A percentile compares a stretch with the other conserved stretches of the same genome.
Conservation (phyloP, 2,797 vertebrate genomes). For the Microcaecilia unicolor region DNA sequence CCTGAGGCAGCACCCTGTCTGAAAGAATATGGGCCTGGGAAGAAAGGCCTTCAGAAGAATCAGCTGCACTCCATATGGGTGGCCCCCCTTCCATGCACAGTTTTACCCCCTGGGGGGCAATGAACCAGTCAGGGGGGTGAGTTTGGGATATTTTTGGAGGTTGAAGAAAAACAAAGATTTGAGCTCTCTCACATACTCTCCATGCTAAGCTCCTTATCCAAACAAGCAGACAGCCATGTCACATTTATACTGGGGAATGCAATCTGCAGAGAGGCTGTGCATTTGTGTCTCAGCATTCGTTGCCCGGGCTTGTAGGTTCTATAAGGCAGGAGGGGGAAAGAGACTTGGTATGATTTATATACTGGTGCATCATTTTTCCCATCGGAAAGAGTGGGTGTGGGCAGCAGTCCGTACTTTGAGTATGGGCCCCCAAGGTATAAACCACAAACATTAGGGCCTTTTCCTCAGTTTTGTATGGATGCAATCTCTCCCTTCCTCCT, state of each 20-base stretch:
- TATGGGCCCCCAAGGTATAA: constrained; percentile 47
- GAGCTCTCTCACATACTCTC: constrained; percentile 17
- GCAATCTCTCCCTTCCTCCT: neutral
- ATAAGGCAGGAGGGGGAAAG: neutral
- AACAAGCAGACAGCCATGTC: constrained; percentile 38
- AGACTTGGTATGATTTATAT: constrained; percentile 52
- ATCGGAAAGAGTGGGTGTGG: constrained; percentile 47
- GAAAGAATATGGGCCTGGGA: constrained; percentile 11
- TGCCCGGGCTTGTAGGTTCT: constrained; percentile 23
- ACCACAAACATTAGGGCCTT: constrained; percentile 51
- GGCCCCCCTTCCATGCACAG: constrained; percentile 38
- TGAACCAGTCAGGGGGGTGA: constrained; percentile 37
- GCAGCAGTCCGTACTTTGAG: constrained; percentile 39
- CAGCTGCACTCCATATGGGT: constrained; percentile 84
- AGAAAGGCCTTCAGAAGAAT: constrained; percentile 30
- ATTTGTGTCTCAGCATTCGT: constrained; percentile 1
- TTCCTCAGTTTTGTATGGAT: constrained; percentile 37
- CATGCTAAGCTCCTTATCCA: constrained; percentile 31
- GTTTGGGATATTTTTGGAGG: no score
- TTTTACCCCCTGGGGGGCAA: constrained; percentile 24
- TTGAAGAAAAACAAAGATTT: constrained; percentile 29
- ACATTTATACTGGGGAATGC: constrained; percentile 38
- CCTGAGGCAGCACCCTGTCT: constrained; percentile 51
- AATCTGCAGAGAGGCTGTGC: constrained; percentile 7
- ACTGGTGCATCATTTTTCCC: constrained; percentile 41